Evolutionary conservation across 1,140 invertebrate species (phyloP).

Genomic region (Dreissena polymorpha): DNA sequence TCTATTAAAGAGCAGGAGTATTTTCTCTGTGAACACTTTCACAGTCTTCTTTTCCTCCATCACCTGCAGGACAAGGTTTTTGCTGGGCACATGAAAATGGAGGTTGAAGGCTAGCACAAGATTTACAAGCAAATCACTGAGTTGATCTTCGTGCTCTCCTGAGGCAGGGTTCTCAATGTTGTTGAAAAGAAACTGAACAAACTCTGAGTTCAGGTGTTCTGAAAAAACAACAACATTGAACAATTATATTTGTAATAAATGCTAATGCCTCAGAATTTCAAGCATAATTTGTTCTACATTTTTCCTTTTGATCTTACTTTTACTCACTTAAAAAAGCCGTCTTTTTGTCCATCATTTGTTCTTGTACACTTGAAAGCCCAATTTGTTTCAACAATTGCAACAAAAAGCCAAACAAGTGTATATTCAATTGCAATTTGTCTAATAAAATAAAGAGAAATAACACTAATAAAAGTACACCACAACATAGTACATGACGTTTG

Average conservation of each 20-base stretch:
- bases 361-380: too few relatives aligned
- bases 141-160: constrained; percentile 86
- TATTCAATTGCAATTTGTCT: too few relatives aligned
- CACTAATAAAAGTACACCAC: too few relatives aligned
- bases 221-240: constrained; percentile 40
- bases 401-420: too few relatives aligned
- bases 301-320: too few relatives aligned
- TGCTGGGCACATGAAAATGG: constrained; percentile 85
- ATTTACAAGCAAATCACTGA: constrained; percentile 91
- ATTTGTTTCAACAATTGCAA: too few relatives aligned
- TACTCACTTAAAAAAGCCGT: too few relatives aligned
- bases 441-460: too few relatives aligned
- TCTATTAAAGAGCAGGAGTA: constrained; percentile 91
- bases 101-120: constrained; percentile 93
- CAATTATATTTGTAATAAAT: background rate
- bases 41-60: constrained; percentile 86
- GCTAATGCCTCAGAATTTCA: too few relatives aligned
- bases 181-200: constrained; percentile 89
- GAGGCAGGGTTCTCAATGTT: constrained; percentile 89
- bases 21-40: constrained; percentile 94
- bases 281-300: too few relatives aligned
- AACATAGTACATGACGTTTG: too few relatives aligned
- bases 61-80: constrained; percentile 89
- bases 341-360: too few relatives aligned
- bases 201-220: constrained; percentile 90